Evolutionary conservation across 2,888 invertebrate genomes (phyloP).

Genomic region (Thymelicus sylvestris): DNA sequence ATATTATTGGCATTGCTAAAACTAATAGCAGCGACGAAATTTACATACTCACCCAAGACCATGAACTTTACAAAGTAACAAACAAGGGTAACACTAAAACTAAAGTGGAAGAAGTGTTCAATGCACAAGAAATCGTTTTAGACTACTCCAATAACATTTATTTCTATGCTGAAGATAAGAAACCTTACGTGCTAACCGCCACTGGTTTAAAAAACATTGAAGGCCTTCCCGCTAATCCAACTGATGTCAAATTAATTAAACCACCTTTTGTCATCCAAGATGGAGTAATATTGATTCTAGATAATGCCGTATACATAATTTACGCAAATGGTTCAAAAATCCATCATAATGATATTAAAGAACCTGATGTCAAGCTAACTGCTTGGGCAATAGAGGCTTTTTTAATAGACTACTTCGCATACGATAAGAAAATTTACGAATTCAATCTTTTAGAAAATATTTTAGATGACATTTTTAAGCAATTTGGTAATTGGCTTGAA

Average conservation of each 20-base stretch:
- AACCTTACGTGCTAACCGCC: conserved; percentile 51
- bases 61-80: conserved; percentile 62
- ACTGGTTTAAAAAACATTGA: conserved; percentile 55
- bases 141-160: conserved; percentile 64
- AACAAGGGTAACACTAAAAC: conserved; percentile 61
- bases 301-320: conserved; percentile 53
- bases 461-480: conserved; percentile 43
- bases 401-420: conserved; percentile 61
- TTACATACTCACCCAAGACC: conserved; percentile 61
- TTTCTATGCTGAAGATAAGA: conserved; percentile 56
- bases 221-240: conserved; percentile 57
- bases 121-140: conserved; percentile 61
- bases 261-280: conserved; percentile 58
- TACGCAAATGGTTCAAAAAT: conserved; percentile 56
- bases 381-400: conserved; percentile 62
- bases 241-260: conserved; percentile 52
- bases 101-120: conserved; percentile 52
- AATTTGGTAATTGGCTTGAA: conserved; percentile 50
- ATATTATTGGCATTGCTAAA: conserved; percentile 46
- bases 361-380: conserved; percentile 51
- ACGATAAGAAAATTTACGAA: conserved; percentile 68
- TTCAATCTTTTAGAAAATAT: conserved; percentile 55
- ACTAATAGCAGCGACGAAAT: conserved; percentile 49
- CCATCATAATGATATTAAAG: conserved; percentile 47
- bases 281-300: conserved; percentile 53